Evolutionary conservation across 2,113 vertebrate species (phyloP).

Genomic region (Channa maculata): DNA sequence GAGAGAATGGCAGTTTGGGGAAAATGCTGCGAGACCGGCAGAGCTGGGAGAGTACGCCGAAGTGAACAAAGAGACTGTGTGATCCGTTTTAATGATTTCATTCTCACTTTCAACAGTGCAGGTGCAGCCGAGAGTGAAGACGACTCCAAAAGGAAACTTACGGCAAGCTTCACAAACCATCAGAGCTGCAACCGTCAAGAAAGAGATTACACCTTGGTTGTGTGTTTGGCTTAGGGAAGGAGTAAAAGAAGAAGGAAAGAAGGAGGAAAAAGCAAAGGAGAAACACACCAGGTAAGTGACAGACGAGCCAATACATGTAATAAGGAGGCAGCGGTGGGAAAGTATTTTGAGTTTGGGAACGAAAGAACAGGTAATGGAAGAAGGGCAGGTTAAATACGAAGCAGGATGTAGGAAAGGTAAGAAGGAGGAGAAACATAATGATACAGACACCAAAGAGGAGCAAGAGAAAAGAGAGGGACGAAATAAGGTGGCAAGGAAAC

Average conservation of each 20-base stretch:
- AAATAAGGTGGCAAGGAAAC: no score
- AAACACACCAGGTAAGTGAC: no score
- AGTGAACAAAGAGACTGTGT: constrained; percentile 53
- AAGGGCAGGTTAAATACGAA: no score
- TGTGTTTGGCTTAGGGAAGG: background rate
- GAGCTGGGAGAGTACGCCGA: constrained; percentile 13
- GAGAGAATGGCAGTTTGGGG: constrained; percentile 35
- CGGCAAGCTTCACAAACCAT: background rate
- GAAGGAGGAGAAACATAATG: no score
- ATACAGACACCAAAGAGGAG: no score
- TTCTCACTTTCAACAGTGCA: constrained; percentile 13
- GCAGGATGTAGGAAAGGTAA: no score
- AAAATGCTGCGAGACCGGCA: background rate
- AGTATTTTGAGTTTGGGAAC: no score
- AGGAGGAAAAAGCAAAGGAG: background rate
- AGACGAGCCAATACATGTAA: no score
- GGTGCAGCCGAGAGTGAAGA: background rate
- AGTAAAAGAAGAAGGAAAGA: background rate
- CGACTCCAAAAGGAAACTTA: constrained; percentile 6
- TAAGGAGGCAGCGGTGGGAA: no score
- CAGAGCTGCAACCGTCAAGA: background rate
- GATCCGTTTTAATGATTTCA: constrained; percentile 48
- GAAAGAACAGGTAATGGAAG: no score
- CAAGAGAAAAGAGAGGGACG: no score
- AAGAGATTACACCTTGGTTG: constrained; percentile 1